Conservation (phyloP, 1,140 invertebrate genomes). For the Listronotus bonariensis region DNA sequence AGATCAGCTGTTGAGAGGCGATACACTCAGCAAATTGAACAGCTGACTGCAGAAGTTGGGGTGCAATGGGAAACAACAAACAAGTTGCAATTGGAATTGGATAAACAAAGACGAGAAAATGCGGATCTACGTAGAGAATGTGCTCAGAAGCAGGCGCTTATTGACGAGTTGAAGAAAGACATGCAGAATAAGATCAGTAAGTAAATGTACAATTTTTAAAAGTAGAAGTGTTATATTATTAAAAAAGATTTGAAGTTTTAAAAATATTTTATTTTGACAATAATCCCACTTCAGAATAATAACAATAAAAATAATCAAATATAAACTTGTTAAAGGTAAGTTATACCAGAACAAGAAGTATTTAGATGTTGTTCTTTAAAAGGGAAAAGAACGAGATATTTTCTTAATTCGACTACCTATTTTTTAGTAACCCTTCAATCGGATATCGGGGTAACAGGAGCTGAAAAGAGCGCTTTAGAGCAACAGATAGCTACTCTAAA, state of each 20-base stretch:
- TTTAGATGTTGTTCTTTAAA: neutral
- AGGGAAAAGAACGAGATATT: neutral
- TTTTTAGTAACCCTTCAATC: slow-evolving; percentile 69
- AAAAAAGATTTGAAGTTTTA: too few species aligned
- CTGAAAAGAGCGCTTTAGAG: slow-evolving; percentile 75
- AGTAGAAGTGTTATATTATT: too few species aligned
- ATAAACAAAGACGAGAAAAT: slow-evolving; percentile 75
- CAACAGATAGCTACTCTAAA: slow-evolving; percentile 71
- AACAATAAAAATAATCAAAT: too few species aligned
- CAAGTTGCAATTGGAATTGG: slow-evolving; percentile 75
- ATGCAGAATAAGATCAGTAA: slow-evolving; percentile 73
- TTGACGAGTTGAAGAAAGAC: slow-evolving; percentile 80
- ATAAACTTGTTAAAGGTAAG: too few species aligned
- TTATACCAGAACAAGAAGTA: slow-evolving; percentile 1
- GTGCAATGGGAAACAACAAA: slow-evolving; percentile 78
- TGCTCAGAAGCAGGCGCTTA: slow-evolving; percentile 69
- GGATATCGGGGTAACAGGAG: slow-evolving; percentile 71
- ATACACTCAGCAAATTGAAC: slow-evolving; percentile 74
- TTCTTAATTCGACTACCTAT: neutral
- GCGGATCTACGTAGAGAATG: slow-evolving; percentile 73
- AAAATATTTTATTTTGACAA: too few species aligned
- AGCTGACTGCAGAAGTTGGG: slow-evolving; percentile 75
- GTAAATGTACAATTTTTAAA: slow-evolving; percentile 24
- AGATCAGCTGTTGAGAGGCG: slow-evolving; percentile 72
- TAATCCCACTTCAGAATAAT: too few species aligned